Evolutionary conservation across 2,888 invertebrate species (phyloP).

Genomic region (Ichneumoninae sp.): DNA sequence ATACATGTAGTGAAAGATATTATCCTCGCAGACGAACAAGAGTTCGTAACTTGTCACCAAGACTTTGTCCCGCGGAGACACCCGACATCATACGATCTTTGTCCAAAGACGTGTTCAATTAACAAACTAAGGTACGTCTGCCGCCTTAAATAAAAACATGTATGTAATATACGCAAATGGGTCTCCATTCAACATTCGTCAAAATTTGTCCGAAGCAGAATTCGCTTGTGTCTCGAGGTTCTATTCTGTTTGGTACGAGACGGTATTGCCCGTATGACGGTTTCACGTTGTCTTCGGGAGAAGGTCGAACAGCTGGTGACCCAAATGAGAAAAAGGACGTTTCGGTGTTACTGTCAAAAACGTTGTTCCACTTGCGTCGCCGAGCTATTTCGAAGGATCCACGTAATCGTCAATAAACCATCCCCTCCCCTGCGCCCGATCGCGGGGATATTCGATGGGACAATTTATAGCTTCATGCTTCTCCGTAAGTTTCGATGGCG

Average conservation of each 20-base stretch:
- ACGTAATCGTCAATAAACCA: too few species aligned
- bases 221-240: not conserved
- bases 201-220: not conserved
- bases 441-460: not conserved
- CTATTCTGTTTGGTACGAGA: not conserved
- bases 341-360: not conserved
- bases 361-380: too few species aligned
- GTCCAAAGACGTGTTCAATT: not conserved
- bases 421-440: too few species aligned
- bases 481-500: not conserved
- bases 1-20: not conserved
- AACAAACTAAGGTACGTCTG: not conserved
- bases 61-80: not conserved
- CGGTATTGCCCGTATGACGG: not conserved
- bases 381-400: too few species aligned
- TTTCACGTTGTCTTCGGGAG: not conserved
- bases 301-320: not conserved
- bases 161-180: not conserved
- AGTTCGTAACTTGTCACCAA: constrained; percentile 3
- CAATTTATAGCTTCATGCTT: not conserved
- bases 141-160: not conserved
- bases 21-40: not conserved
- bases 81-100: not conserved
- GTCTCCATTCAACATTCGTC: not conserved
- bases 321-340: not conserved